Percentiles rank a stretch among this genome's conserved stretches.
These are phyloP conservation scores for Keiferia lycopersicella DNA, from an alignment of 2,888 invertebrate species.

Conservation along the genomic window DNA sequence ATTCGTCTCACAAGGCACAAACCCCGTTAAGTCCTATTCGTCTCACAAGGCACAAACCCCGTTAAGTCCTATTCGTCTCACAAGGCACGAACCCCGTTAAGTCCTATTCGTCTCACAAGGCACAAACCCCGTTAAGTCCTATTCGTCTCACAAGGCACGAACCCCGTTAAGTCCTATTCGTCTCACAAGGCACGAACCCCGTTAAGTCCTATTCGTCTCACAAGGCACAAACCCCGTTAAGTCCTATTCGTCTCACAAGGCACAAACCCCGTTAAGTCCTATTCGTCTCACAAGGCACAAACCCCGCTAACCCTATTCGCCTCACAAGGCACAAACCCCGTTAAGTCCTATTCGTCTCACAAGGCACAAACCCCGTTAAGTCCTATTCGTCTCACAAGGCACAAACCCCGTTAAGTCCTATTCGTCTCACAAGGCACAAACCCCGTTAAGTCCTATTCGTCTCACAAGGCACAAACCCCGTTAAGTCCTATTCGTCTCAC, in stretches of 20 bases:
- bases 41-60: constrained; percentile 69
- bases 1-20: too few relatives aligned
- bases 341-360: constrained; percentile 40
- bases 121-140: too few relatives aligned
- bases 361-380: constrained; percentile 63
- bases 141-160: too few relatives aligned
- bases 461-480: background rate
- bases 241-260: constrained; percentile 52
- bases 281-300: constrained; percentile 61
- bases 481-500: background rate
- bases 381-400: background rate
- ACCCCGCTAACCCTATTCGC: constrained; percentile 60
- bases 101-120: constrained; percentile 52
- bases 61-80: too few relatives aligned
- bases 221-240: background rate
- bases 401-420: background rate
- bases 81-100: background rate
- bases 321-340: too few relatives aligned
- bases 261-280: constrained; percentile 51
- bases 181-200: constrained; percentile 69
- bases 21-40: background rate
- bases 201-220: too few relatives aligned
- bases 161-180: background rate
- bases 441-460: background rate
- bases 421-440: background rate